Evolutionary conservation across 2,888 invertebrate genomes (phyloP), one percentile per base, ranked within the genome.

Genomic region (Clunio marinus): DNA sequence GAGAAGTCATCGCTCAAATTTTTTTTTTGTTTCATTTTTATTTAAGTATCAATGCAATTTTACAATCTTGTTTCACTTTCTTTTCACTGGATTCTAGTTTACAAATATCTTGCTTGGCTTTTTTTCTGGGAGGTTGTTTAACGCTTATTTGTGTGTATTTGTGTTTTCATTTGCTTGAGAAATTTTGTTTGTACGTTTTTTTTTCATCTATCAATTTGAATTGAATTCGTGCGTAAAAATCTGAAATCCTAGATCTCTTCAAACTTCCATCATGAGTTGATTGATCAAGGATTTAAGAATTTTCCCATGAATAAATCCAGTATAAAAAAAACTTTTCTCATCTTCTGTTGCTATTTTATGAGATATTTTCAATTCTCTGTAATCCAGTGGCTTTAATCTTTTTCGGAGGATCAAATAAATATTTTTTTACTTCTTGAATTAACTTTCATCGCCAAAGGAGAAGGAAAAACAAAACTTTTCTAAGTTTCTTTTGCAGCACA

Each of bases 21-120:
- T 62, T 62, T 37, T 37, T 24, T 8, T 2, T 37, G 20, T 62
- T 17, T 35, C 20, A n/a, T 46, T 28, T 62, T 62, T 60, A 35
- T 35, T 62, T 62, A 62, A 62, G 62, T 62, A 62, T 62, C 62
- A 62, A 62, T 62, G 62, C 62, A 62, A 62, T 62, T 62, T 62
- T 62, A 62, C 62, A 62, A 62, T 62, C 41, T 37, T 62, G 15
- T 15, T n/a, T 15, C n/a, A 20, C 22, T 59, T 32, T 17, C n/a
- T 59, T 28, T 35, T 35, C 62, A 62, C 37, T 62, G 62, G 41
- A 62, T 37, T 41, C 22, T 62, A 62, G 62, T 35, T 60, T 62
- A 62, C 62, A 62, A 62, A 62, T 62, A 62, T 62, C 62, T 27
- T 8, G 41, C 17, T 62, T 62, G 62, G 20, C 25, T 22, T 15